Evolutionary conservation across 2,888 invertebrate genomes (phyloP).

Genomic region (Melinaea menophilus): DNA sequence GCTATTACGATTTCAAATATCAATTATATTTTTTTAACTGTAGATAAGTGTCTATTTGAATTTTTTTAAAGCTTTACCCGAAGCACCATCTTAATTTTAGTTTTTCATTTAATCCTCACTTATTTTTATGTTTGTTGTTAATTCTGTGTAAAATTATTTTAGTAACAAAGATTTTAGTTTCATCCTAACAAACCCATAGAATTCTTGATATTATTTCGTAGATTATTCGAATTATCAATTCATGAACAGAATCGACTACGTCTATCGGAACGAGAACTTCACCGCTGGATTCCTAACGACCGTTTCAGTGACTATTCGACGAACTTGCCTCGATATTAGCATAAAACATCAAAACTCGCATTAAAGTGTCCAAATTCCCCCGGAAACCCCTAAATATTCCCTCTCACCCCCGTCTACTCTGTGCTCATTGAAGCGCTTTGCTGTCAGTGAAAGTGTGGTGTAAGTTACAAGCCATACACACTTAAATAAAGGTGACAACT

Average conservation of each 20-base stretch:
- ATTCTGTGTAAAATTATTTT: too few relatives aligned
- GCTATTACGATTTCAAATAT: too few relatives aligned
- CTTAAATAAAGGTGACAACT: too few relatives aligned
- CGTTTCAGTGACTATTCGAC: conserved; percentile 59
- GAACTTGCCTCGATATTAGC: conserved; percentile 68
- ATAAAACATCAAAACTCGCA: conserved; percentile 77
- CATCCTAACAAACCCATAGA: too few relatives aligned
- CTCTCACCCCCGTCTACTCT: conserved; percentile 47
- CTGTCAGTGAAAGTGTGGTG: conserved; percentile 34
- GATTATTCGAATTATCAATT: conserved; percentile 23
- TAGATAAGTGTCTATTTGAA: too few relatives aligned
- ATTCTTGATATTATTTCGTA: not conserved
- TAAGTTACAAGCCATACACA: conserved; percentile 34
- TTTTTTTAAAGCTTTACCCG: too few relatives aligned
- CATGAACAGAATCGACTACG: conserved; percentile 25
- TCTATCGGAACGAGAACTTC: conserved; percentile 24
- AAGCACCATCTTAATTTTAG: too few relatives aligned
- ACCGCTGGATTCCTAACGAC: conserved; percentile 28
- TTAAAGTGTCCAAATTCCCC: conserved; percentile 72
- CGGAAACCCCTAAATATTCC: conserved; percentile 53
- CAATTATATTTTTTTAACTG: too few relatives aligned
- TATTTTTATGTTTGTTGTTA: too few relatives aligned
- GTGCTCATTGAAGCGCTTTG: conserved; percentile 53
- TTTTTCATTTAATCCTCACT: too few relatives aligned
- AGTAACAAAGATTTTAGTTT: too few relatives aligned